phyloP scores from a whole-genome alignment of 1,140 invertebrate species.

The Drosophila malerkotliana region DNA sequence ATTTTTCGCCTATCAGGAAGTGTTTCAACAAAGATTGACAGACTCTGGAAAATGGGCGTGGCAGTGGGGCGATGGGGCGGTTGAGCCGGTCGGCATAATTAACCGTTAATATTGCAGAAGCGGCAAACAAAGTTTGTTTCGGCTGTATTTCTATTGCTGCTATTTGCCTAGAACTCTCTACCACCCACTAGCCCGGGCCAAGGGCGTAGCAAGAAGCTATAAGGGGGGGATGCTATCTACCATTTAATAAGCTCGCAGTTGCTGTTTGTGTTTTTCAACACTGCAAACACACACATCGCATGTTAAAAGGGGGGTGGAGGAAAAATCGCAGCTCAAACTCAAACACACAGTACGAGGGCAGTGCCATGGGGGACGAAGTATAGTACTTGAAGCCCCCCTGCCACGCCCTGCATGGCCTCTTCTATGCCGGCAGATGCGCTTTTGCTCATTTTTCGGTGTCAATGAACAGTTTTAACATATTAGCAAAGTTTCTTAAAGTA shows the following conservation, averaged over 20 bases:
- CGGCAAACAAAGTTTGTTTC: slow-evolving; percentile 61
- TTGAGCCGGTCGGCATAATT: slow-evolving; percentile 52
- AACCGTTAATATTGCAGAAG: slow-evolving; percentile 79
- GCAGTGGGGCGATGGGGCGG: too few relatives aligned
- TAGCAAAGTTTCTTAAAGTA: slow-evolving; percentile 82
- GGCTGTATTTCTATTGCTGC: slow-evolving; percentile 69
- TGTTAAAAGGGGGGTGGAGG: slow-evolving; percentile 32
- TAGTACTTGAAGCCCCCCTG: neutral
- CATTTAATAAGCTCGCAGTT: slow-evolving; percentile 82
- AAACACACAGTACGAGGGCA: slow-evolving; percentile 29
- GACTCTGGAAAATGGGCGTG: slow-evolving; percentile 23
- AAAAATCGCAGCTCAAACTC: slow-evolving; percentile 52
- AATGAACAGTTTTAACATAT: slow-evolving; percentile 83
- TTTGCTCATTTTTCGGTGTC: slow-evolving; percentile 81
- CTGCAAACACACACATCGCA: slow-evolving; percentile 64
- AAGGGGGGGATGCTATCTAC: slow-evolving; percentile 29
- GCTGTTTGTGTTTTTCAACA: slow-evolving; percentile 80
- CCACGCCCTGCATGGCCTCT: neutral
- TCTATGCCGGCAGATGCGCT: slow-evolving; percentile 41
- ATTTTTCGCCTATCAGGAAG: slow-evolving; percentile 78
- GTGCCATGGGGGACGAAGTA: neutral
- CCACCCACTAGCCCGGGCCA: neutral
- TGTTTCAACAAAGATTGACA: slow-evolving; percentile 82
- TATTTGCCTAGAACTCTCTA: slow-evolving; percentile 69
- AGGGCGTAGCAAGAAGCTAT: neutral